Evolutionary conservation across 2,888 invertebrate species (phyloP).

Genomic region (Aplocera efformata): DNA sequence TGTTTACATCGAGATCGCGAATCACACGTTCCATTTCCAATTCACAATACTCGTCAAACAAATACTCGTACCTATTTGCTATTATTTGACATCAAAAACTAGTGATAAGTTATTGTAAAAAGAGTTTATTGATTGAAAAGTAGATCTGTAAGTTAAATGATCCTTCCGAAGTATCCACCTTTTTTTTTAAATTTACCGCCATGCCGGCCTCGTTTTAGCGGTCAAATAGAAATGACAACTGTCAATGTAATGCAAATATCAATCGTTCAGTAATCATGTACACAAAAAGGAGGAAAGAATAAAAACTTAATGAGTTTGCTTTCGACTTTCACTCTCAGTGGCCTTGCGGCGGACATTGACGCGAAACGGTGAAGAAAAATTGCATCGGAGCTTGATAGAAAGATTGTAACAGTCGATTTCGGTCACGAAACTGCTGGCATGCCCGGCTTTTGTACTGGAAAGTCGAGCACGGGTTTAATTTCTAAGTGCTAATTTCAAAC

Average conservation of each 20-base stretch:
- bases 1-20: conserved; percentile 22
- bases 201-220: no score
- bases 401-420: conserved; percentile 46
- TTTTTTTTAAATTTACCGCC: neutral
- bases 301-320: conserved; percentile 47
- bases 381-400: conserved; percentile 35
- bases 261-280: conserved; percentile 28
- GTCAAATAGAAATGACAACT: conserved; percentile 2
- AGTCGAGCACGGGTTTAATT: no score
- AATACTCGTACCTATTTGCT: no score
- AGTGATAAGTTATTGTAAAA: no score
- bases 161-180: no score
- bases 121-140: no score
- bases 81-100: no score
- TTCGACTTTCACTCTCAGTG: conserved; percentile 64
- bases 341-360: conserved; percentile 61
- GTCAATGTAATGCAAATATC: conserved; percentile 5
- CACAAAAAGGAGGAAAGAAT: conserved; percentile 37
- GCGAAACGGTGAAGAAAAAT: conserved; percentile 45
- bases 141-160: no score
- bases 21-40: conserved; percentile 14
- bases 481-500: no score
- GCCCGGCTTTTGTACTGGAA: no score
- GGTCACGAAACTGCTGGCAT: conserved; percentile 36
- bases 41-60: conserved; percentile 6